phyloP scores from a whole-genome alignment of 2,888 invertebrate genomes.

The Coecobrya sp. region DNA sequence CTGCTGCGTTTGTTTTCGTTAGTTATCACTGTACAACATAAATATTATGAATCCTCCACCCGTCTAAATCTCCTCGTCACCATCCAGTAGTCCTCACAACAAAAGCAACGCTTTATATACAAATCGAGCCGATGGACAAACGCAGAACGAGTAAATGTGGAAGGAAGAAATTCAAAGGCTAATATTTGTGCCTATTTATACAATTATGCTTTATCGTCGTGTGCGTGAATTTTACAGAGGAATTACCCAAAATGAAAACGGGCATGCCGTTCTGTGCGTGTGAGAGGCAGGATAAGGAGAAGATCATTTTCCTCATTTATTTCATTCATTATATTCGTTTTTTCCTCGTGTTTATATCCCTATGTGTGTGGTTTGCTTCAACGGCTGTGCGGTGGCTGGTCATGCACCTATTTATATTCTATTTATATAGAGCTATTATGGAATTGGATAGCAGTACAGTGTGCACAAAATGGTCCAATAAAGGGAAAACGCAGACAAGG shows the following conservation, averaged over 20 bases:
- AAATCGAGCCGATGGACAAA: background rate
- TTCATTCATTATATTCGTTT: conserved; percentile 58
- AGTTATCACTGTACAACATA: conserved; percentile 35
- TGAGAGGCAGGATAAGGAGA: conserved; percentile 32
- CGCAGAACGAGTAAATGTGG: conserved; percentile 13
- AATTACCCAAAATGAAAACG: conserved; percentile 35
- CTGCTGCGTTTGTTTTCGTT: conserved; percentile 42
- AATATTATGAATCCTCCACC: conserved; percentile 46
- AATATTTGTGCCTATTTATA: conserved; percentile 59
- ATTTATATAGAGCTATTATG: background rate
- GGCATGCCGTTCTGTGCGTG: background rate
- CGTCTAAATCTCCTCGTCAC: background rate
- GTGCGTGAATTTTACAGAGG: conserved; percentile 38
- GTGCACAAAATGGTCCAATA: conserved; percentile 39
- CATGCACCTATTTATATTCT: conserved; percentile 5
- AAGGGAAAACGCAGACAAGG: conserved; percentile 17
- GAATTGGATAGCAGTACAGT: conserved; percentile 4
- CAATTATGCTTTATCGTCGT: background rate
- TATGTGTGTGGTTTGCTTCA: background rate
- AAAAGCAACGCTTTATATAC: background rate
- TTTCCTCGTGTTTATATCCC: background rate
- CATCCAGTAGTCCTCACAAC: background rate
- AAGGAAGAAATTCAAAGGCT: conserved; percentile 52
- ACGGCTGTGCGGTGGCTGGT: conserved; percentile 14
- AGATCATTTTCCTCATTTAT: conserved; percentile 54